Evolutionary conservation across 1,140 invertebrate genomes (phyloP).

Genomic region (Drosophila watanabei): DNA sequence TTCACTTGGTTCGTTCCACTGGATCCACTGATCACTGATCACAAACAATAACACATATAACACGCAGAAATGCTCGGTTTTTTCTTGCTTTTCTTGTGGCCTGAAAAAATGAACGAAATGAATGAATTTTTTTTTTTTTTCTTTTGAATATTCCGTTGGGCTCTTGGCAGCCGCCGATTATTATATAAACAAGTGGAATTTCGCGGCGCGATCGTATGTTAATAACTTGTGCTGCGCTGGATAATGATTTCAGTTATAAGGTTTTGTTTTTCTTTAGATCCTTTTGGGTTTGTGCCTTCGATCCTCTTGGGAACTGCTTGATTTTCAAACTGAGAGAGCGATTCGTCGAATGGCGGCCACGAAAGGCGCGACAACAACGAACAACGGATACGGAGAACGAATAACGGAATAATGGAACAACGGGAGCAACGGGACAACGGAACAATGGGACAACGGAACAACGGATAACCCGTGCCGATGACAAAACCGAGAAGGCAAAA

Average conservation of each 20-base stretch:
- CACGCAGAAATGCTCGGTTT: slow-evolving; percentile 43
- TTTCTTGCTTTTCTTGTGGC: slow-evolving; percentile 33
- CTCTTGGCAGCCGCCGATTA: slow-evolving; percentile 48
- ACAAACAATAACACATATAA: slow-evolving; percentile 55
- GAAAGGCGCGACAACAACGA: slow-evolving; percentile 72
- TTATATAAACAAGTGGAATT: slow-evolving; percentile 53
- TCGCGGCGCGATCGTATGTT: slow-evolving; percentile 34
- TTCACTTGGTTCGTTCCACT: slow-evolving; percentile 70
- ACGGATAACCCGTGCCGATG: slow-evolving; percentile 36
- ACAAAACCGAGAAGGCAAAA: slow-evolving; percentile 54
- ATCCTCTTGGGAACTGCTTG: slow-evolving; percentile 57
- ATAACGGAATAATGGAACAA: slow-evolving; percentile 56
- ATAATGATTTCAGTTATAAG: not conserved
- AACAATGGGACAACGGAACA: slow-evolving; percentile 47
- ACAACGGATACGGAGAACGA: slow-evolving; percentile 39
- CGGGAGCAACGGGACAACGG: slow-evolving; percentile 34
- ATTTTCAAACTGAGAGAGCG: slow-evolving; percentile 65
- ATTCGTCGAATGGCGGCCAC: slow-evolving; percentile 55
- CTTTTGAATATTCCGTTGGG: slow-evolving; percentile 45
- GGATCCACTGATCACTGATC: slow-evolving; percentile 52
- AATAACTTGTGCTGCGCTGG: slow-evolving; percentile 26
- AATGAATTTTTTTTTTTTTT: slow-evolving; percentile 35
- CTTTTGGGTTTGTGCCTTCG: slow-evolving; percentile 11
- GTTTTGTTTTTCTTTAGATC: not conserved
- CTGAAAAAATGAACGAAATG: slow-evolving; percentile 48